These are phyloP conservation scores for Montipora sp. DNA, from an alignment of 64 coral and sea anemone species.

Conservation along the genomic window DNA sequence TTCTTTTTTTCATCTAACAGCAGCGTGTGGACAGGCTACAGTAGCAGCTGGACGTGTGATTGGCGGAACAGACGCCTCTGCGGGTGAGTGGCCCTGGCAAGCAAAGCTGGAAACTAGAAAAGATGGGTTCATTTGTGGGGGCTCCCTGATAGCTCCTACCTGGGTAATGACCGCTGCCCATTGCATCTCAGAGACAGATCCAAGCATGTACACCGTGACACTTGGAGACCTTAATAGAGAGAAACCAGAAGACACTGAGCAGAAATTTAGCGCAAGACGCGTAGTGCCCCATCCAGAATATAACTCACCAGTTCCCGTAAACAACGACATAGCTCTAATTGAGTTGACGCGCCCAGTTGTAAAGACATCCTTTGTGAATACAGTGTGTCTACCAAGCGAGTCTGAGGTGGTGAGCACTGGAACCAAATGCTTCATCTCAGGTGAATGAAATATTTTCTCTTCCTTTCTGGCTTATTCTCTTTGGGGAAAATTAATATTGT, in stretches of 20 bases:
- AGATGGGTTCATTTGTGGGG: constrained; percentile 44
- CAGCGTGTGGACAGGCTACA: constrained; percentile 13
- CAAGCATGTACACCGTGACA: constrained; percentile 7
- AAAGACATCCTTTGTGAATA: constrained; percentile 44
- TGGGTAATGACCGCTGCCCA: constrained; percentile 70
- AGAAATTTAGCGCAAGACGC: constrained; percentile 28
- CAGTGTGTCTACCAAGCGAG: constrained; percentile 71
- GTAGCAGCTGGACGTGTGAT: constrained; percentile 35
- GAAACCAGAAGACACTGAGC: constrained; percentile 26
- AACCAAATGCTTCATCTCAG: constrained; percentile 75
- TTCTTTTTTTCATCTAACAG: constrained; percentile 20
- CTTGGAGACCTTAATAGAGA: constrained; percentile 42
- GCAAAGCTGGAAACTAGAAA: constrained; percentile 22
- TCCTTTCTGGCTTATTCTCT: neutral
- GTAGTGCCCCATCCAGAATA: constrained; percentile 48
- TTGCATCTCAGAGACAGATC: constrained; percentile 31
- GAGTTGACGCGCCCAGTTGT: constrained; percentile 25
- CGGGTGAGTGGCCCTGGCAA: constrained; percentile 64
- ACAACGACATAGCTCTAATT: constrained; percentile 55
- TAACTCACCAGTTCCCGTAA: constrained; percentile 11
- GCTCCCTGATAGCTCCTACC: constrained; percentile 43
- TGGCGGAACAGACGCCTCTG: constrained; percentile 33
- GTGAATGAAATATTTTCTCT: neutral
- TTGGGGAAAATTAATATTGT: neutral
- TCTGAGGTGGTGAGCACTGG: constrained; percentile 48